These are phyloP conservation scores for Cyrtorhinus lividipennis DNA, from an alignment of 1,140 invertebrate species.

Conservation along the genomic window DNA sequence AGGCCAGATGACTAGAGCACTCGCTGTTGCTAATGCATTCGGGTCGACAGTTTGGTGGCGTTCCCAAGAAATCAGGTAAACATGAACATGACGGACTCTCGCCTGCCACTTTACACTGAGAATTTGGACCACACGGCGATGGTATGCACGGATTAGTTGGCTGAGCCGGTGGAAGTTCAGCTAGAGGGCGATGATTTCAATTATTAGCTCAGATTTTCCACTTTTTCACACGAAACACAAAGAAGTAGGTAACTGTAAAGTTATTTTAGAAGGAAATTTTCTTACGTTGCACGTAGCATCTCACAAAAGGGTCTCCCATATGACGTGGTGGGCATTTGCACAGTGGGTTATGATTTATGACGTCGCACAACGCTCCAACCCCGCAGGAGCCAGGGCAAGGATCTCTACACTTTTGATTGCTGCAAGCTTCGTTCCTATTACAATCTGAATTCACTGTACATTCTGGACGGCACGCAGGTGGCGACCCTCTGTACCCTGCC, in stretches of 20 bases:
- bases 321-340: conserved; percentile 52
- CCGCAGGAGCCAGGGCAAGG: conserved; percentile 52
- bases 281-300: conserved; percentile 35
- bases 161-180: conserved; percentile 17
- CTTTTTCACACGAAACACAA: too few species aligned
- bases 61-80: conserved; percentile 40
- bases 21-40: conserved; percentile 48
- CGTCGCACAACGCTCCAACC: conserved; percentile 47
- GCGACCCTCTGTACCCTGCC: conserved; percentile 51
- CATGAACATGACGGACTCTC: conserved; percentile 48
- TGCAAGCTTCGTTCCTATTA: conserved; percentile 41
- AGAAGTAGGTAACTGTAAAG: too few species aligned
- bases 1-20: conserved; percentile 42
- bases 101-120: conserved; percentile 43
- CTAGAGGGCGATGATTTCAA: too few species aligned
- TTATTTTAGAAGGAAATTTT: neutral
- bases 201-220: too few species aligned
- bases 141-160: conserved; percentile 30
- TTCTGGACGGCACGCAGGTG: conserved; percentile 54
- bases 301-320: conserved; percentile 55
- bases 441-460: conserved; percentile 54
- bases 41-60: conserved; percentile 46
- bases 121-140: conserved; percentile 52
- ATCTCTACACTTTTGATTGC: conserved; percentile 47
- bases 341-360: conserved; percentile 57